phyloP scores from a whole-genome alignment of 2,888 invertebrate species.

The Diadegma fenestrale region DNA sequence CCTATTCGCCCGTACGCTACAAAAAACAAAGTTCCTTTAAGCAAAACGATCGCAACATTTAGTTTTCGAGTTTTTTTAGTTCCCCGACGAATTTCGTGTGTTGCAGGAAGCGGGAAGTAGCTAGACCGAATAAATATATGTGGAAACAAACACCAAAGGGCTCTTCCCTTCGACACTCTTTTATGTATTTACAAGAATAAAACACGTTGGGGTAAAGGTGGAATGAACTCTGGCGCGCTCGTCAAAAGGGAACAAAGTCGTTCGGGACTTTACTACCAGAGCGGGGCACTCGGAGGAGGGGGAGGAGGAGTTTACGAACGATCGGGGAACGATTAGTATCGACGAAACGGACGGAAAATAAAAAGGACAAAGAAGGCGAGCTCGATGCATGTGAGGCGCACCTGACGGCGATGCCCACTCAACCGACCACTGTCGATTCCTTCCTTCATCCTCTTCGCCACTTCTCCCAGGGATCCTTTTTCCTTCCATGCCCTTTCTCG shows the following conservation, averaged over 20 bases:
- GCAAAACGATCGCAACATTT: not conserved
- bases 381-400: constrained; percentile 82
- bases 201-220: constrained; percentile 24
- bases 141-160: constrained; percentile 39
- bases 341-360: constrained; percentile 71
- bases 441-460: constrained; percentile 53
- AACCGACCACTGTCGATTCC: constrained; percentile 69
- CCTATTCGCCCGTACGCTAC: not conserved
- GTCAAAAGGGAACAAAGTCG: constrained; percentile 38
- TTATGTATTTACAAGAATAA: constrained; percentile 15
- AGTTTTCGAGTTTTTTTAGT: not conserved
- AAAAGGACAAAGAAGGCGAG: constrained; percentile 61
- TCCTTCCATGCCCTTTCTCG: constrained; percentile 28
- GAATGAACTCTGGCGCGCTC: constrained; percentile 22
- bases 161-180: not conserved
- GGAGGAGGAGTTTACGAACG: constrained; percentile 70
- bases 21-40: not conserved
- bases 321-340: constrained; percentile 83
- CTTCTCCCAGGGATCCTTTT: constrained; percentile 56
- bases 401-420: constrained; percentile 70
- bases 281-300: not conserved
- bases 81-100: not conserved
- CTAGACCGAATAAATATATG: constrained; percentile 19
- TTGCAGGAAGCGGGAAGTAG: constrained; percentile 37
- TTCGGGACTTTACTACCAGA: constrained; percentile 42